phyloP scores from a whole-genome alignment of 2,888 invertebrate species.

The Mycalesis mineus region DNA sequence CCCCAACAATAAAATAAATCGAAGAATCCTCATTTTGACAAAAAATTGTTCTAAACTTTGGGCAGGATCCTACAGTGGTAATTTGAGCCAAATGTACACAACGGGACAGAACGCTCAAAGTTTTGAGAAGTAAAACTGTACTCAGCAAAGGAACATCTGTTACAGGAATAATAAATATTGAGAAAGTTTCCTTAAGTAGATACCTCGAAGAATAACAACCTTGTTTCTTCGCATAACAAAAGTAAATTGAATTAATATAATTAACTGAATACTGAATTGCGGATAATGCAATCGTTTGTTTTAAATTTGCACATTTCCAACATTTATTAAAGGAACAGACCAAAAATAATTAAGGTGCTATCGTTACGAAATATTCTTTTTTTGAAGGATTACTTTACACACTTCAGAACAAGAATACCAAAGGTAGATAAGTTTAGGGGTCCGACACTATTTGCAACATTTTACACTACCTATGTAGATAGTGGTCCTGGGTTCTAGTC shows the following conservation, averaged over 20 bases:
- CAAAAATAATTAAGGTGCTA: not conserved
- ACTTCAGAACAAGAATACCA: no score
- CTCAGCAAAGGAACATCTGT: slow-evolving; percentile 18
- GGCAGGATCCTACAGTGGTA: slow-evolving; percentile 5
- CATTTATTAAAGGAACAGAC: no score
- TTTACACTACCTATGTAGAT: no score
- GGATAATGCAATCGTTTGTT: no score
- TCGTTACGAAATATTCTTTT: no score
- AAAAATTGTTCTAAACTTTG: slow-evolving; percentile 9
- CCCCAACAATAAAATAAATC: not conserved
- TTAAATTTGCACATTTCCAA: no score
- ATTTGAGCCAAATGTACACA: slow-evolving; percentile 15
- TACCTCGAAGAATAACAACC: not conserved
- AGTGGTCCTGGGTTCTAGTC: no score
- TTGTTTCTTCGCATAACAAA: not conserved
- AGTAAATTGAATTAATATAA: not conserved
- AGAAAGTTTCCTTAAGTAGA: slow-evolving; percentile 10
- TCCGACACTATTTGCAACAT: no score
- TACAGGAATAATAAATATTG: slow-evolving; percentile 18
- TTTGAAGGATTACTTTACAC: no score
- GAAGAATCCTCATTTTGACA: not conserved
- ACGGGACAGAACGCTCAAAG: slow-evolving; percentile 11
- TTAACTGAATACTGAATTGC: not conserved
- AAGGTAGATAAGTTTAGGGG: no score
- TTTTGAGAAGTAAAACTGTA: slow-evolving; percentile 10